Base-by-base conservation (phyloP, 2,113 vertebrate genomes). In the Poeciliopsis occidentalis region DNA sequence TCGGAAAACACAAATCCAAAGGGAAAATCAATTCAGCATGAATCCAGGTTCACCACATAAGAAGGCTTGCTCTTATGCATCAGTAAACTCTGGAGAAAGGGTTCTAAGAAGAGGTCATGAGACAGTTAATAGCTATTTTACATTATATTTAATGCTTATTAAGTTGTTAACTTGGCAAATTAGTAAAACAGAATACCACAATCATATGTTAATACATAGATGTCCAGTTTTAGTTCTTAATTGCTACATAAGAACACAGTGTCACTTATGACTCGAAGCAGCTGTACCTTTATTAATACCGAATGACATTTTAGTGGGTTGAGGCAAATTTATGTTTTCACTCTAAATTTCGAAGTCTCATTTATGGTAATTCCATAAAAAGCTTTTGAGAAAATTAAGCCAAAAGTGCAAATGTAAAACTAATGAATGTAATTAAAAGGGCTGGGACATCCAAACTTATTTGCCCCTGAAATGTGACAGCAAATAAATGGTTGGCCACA, bases 151-250 rank as follows among this genome's bases (percentile, higher is more conserved):
- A 27, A 77, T 64, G 27, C 60, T 76, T 39, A 88, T 78, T 41
- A 67, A 67, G 67, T 65, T 76, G 80, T 87, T 84, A 81, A 79
- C 73, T 75, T 65, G 65, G 63, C 80, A 84, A 67, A 79, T 83
- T 31, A 78, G 63, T 3, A 24, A 34, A 4, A 34, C 11, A 37
- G 29, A 61, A 27, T 13, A 12, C 13, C 51, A 31, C 11, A 69
- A 71, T 73, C 67, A 76, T 34, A 65, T 80, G 79, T 73, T 26
- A 75, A 24, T 24, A 3, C 78, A 54, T 60, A 71, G 37, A 64
- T 81, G 73, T 76, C n/a, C n/a, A 54, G 75, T 73, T 69, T 74
- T 47, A 62, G n/a, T 19, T 27, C 27, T 71, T 41, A 78, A 75
- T 77, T 29, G 39, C 17, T 4, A 32, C 69, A 65, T 22, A 66